phyloP scores from a whole-genome alignment of 1,140 invertebrate species.

The Spodoptera frugiperda region DNA sequence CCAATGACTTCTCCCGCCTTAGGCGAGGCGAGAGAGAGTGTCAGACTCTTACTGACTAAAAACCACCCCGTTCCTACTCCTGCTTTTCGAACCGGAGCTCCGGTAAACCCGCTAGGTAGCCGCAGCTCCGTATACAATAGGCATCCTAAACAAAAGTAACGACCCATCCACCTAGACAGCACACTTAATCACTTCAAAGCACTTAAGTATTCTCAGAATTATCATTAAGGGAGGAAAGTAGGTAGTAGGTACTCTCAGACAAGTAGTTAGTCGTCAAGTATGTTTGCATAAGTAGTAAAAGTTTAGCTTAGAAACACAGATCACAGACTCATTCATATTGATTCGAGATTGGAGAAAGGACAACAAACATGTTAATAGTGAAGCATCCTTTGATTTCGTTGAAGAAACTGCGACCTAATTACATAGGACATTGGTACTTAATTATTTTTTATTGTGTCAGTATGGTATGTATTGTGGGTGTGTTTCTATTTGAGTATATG shows the following conservation, averaged over 20 bases:
- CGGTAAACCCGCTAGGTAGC: too few relatives aligned
- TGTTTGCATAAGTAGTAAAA: constrained; percentile 18
- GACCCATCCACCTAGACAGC: background rate
- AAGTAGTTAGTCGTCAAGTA: background rate
- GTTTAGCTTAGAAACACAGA: background rate
- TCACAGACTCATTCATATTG: constrained; percentile 26
- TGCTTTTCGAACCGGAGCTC: too few relatives aligned
- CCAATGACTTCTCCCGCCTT: too few relatives aligned
- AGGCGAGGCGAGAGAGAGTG: too few relatives aligned
- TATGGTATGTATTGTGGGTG: too few relatives aligned
- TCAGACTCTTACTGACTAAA: too few relatives aligned
- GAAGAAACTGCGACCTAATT: background rate
- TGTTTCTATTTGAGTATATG: too few relatives aligned
- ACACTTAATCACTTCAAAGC: constrained; percentile 9
- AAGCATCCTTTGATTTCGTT: background rate
- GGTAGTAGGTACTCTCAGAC: background rate
- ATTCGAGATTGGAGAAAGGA: constrained; percentile 4
- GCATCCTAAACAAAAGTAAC: too few relatives aligned
- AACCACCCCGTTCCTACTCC: too few relatives aligned
- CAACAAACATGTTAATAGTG: background rate
- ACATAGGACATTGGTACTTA: too few relatives aligned
- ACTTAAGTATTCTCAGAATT: background rate
- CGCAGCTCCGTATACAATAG: too few relatives aligned
- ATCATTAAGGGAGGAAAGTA: constrained; percentile 11
- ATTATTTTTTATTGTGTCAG: too few relatives aligned